Evolutionary conservation across 2,797 vertebrate genomes (phyloP).

Genomic region (Heteromormyrus szaboi): DNA sequence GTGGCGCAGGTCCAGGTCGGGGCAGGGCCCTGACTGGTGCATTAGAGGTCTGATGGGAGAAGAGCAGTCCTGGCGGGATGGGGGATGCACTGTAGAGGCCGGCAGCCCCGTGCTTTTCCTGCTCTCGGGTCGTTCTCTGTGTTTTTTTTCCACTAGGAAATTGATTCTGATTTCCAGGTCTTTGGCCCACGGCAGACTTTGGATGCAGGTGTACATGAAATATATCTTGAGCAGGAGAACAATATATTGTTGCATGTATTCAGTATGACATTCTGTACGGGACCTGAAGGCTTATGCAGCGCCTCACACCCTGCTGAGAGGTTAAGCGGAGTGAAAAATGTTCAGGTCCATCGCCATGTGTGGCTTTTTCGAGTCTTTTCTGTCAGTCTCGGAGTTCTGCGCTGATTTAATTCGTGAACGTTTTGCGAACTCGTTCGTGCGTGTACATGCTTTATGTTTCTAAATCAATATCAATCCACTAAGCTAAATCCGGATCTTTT

Average conservation of each 20-base stretch:
- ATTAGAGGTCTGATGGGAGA: neutral
- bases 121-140: neutral
- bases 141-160: neutral
- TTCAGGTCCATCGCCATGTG: neutral
- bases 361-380: neutral
- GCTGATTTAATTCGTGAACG: neutral
- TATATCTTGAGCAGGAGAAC: neutral
- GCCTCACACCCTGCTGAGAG: neutral
- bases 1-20: neutral
- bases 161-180: neutral
- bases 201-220: neutral
- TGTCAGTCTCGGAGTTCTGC: neutral
- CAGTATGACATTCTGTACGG: neutral
- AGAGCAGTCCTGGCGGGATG: neutral
- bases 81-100: neutral
- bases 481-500: neutral
- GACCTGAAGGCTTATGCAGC: neutral
- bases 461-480: neutral
- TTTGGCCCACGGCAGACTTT: neutral
- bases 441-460: neutral
- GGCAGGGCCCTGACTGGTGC: neutral
- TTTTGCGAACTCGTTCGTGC: neutral
- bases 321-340: neutral
- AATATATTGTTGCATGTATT: neutral
- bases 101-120: neutral